phyloP scores from a whole-genome alignment of 2,113 vertebrate genomes.

The Madoqua kirkii region DNA sequence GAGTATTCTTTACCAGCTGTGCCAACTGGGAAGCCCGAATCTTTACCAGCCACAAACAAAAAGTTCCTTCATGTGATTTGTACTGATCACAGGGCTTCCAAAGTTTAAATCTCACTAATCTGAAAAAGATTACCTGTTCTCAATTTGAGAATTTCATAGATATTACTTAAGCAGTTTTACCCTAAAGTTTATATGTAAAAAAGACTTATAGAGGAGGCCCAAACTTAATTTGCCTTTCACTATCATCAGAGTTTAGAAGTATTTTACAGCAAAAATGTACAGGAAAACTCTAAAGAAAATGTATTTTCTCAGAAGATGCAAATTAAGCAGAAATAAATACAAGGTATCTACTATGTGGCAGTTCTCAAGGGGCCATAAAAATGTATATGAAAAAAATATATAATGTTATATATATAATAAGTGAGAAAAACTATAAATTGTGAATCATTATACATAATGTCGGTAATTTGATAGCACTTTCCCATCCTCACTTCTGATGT shows the following conservation, averaged over 20 bases:
- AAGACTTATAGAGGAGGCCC: neutral
- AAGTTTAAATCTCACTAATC: slow-evolving; percentile 13
- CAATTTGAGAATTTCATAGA: slow-evolving; percentile 19
- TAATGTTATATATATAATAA: neutral
- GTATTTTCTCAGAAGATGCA: neutral
- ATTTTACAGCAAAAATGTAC: slow-evolving; percentile 6
- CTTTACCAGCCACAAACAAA: neutral
- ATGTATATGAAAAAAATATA: neutral
- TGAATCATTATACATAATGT: neutral
- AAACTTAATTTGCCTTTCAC: neutral
- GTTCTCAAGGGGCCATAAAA: neutral
- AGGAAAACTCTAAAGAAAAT: neutral
- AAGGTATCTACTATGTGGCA: neutral
- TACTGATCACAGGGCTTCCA: neutral
- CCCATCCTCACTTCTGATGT: neutral
- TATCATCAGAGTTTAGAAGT: neutral
- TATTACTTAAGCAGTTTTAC: neutral
- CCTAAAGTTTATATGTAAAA: neutral
- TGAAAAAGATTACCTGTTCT: slow-evolving; percentile 28
- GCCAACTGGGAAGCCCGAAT: neutral
- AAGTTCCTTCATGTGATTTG: neutral
- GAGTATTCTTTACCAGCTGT: neutral
- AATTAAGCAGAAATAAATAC: neutral
- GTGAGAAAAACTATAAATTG: neutral
- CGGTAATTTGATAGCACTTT: neutral